Percentiles rank a stretch among this genome's conserved stretches.
Evolutionary conservation across 2,113 vertebrate species (phyloP).

Genomic region (Muntiacus reevesi): DNA sequence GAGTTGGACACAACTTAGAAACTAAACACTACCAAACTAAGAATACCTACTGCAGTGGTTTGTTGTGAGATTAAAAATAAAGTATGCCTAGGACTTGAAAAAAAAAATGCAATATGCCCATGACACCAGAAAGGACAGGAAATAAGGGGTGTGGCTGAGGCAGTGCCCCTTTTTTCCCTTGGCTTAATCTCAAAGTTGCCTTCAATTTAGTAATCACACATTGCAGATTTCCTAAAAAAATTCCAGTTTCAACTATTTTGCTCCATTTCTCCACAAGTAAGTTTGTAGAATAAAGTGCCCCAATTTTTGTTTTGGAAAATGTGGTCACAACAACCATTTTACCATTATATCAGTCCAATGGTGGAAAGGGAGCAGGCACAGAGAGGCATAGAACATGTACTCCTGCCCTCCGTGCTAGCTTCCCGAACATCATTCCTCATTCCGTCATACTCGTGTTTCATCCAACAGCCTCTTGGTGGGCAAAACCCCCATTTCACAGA

Average conservation of each 20-base stretch:
- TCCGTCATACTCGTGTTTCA: neutral
- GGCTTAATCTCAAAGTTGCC: neutral
- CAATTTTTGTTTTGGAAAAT: neutral
- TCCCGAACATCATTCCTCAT: neutral
- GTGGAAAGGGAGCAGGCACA: neutral
- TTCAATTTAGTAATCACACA: neutral
- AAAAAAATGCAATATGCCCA: neutral
- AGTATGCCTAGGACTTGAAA: neutral
- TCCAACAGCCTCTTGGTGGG: neutral
- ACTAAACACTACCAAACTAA: neutral
- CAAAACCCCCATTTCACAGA: neutral
- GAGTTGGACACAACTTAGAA: neutral
- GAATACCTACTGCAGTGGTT: neutral
- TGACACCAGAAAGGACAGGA: neutral
- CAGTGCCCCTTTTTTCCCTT: too few species aligned
- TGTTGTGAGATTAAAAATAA: neutral
- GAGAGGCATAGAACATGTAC: neutral
- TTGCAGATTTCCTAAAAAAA: neutral
- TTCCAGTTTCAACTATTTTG: neutral
- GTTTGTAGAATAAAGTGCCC: neutral
- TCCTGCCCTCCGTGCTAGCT: neutral
- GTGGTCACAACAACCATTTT: neutral
- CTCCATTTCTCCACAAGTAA: neutral
- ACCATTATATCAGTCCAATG: neutral
- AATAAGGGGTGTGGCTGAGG: neutral